phyloP scores from a whole-genome alignment of 2,797 vertebrate species.

The Macropus fuliginosus region DNA sequence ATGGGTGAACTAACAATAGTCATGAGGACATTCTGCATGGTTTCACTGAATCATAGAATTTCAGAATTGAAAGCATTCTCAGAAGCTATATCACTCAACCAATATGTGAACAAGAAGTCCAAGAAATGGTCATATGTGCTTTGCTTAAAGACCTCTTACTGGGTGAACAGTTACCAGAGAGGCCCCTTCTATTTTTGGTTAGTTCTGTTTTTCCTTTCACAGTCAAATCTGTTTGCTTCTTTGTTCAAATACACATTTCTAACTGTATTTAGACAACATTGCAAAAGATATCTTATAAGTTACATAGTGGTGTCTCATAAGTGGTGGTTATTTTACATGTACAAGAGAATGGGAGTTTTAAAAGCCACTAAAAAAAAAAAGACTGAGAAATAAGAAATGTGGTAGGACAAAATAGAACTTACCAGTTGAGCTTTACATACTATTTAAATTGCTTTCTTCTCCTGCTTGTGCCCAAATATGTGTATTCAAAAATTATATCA shows the following conservation, averaged over 20 bases:
- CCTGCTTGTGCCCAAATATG: background rate
- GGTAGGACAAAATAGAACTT: background rate
- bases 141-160: background rate
- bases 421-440: background rate
- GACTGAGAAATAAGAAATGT: background rate
- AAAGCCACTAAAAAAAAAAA: background rate
- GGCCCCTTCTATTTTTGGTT: background rate
- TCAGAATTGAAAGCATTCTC: background rate
- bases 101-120: background rate
- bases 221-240: background rate
- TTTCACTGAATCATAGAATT: background rate
- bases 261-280: background rate
- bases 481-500: background rate
- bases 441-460: background rate
- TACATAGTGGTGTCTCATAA: background rate
- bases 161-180: background rate
- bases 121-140: background rate
- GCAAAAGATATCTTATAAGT: background rate
- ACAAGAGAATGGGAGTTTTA: conserved; percentile 25
- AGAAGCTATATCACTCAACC: background rate
- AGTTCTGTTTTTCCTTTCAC: background rate
- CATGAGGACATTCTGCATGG: background rate
- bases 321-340: background rate
- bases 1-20: conserved; percentile 19
- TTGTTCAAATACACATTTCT: background rate